Percentiles rank a stretch among this genome's conserved stretches.
Evolutionary conservation across 2,797 vertebrate species (phyloP).

Genomic region (Schizopygopsis pylzovi): DNA sequence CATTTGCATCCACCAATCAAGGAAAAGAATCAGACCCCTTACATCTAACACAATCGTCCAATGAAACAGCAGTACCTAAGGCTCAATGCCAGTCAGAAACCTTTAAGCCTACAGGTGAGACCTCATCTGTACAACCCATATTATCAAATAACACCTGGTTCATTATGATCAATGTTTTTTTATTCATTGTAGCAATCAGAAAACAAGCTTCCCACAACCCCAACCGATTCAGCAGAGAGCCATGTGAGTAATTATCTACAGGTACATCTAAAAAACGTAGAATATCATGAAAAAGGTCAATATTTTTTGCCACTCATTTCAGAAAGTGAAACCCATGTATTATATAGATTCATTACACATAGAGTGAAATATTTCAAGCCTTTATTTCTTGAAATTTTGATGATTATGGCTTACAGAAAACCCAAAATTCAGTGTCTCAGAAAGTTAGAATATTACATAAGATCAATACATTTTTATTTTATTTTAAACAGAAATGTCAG

Average conservation of each 20-base stretch:
- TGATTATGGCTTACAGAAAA: no score
- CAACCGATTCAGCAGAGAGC: constrained; percentile 85
- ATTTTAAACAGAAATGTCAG: no score
- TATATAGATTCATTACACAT: no score
- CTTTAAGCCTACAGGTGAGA: constrained; percentile 63
- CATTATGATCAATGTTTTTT: not conserved
- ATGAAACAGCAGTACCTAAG: constrained; percentile 63
- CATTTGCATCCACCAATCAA: constrained; percentile 61
- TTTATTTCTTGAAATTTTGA: no score
- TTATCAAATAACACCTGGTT: constrained; percentile 10
- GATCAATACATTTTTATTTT: no score
- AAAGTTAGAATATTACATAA: no score
- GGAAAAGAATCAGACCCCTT: constrained; percentile 63
- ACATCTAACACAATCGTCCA: constrained; percentile 61
- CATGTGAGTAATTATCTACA: constrained; percentile 73
- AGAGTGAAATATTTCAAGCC: no score
- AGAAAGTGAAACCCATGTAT: no score
- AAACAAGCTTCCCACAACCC: constrained; percentile 83
- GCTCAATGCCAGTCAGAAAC: constrained; percentile 66
- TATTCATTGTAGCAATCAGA: constrained; percentile 72
- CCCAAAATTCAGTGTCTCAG: no score
- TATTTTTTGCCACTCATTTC: no score
- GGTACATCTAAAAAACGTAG: no score
- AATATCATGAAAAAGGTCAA: no score
- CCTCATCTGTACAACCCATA: constrained; percentile 71